Percentiles rank a stretch among this genome's conserved stretches.
Conservation (phyloP, 2,888 invertebrate genomes). For the Dynastes maya region DNA sequence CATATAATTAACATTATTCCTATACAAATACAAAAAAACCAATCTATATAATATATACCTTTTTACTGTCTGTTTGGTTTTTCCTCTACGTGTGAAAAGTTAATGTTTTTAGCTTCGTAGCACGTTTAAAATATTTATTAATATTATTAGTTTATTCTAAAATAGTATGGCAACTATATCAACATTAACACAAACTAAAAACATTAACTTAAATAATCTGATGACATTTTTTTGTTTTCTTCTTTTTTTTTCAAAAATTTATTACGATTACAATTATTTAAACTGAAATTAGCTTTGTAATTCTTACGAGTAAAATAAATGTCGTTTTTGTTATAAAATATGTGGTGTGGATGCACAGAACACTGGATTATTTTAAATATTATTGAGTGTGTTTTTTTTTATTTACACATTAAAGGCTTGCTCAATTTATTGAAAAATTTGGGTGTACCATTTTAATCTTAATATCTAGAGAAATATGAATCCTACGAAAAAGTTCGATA, state of each 20-base stretch:
- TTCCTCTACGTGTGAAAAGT: conserved; percentile 19
- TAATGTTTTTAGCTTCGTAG: conserved; percentile 43
- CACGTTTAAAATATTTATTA: conserved; percentile 39
- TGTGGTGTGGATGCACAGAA: too few relatives aligned
- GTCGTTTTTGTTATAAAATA: too few relatives aligned
- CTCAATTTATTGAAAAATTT: too few relatives aligned
- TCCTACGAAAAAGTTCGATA: too few relatives aligned
- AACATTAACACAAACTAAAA: conserved; percentile 48
- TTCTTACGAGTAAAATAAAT: too few relatives aligned
- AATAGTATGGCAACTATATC: conserved; percentile 49
- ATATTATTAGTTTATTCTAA: conserved; percentile 34
- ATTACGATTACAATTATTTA: conserved; percentile 35
- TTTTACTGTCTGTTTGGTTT: conserved; percentile 49
- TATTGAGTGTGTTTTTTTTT: too few relatives aligned
- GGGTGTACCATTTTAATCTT: too few relatives aligned
- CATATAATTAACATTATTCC: conserved; percentile 51
- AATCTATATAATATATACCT: conserved; percentile 44
- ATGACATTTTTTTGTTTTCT: conserved; percentile 23
- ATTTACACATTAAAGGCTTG: too few relatives aligned
- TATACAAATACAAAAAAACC: conserved; percentile 50
- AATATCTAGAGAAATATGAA: too few relatives aligned
- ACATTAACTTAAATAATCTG: conserved; percentile 37
- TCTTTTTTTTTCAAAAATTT: conserved; percentile 20
- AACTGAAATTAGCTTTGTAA: too few relatives aligned
- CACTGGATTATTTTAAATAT: too few relatives aligned